Evolutionary conservation across 2,797 vertebrate genomes (phyloP), one percentile per base, ranked within the genome.

Genomic region (Amblyopsis hoosieri): DNA sequence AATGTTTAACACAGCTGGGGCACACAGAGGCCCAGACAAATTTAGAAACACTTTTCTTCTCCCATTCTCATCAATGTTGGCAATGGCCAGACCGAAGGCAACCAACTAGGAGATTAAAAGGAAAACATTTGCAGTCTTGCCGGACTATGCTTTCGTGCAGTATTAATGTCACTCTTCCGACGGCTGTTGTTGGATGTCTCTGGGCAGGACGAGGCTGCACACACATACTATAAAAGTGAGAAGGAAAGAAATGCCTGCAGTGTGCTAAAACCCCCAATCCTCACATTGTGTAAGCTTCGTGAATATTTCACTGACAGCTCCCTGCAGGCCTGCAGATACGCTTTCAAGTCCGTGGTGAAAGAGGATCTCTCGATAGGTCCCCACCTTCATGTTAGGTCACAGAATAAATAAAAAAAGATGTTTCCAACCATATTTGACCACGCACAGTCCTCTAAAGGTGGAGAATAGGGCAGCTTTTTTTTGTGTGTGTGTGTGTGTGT

Each of bases 141-240:
- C 62, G 81, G 81, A 85, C 82, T 5, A 13, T 53, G 62, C 76
- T 82, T 85, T 87, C 81, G 46, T 77, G 71, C 75, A 82, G 83
- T 86, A 89, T 91, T 91, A 89, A 87, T 85, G 84, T 86, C 84
- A 82, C 82, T 90, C 86, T 84, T 83, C 71, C 64, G 52, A 64
- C 33, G 63, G 75, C 82, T 85, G 78, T 78, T 88, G 82, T 86
- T 82, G 45, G 77, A 86, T 79, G 74, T 89, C 81, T 86, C 71
- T 65, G 56, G 66, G 76, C 80, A 76, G 65, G 45, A 75, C 49
- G 58, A 76, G 66, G 75, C 66, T 79, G 80, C n/a, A 42, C 86
- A 82, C 69, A 78, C 57, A 66, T 76, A 77, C 71, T 70, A 71
- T 72, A 81, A 71, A 82, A 78, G 69, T 73, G 59, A 57, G 55